Base-by-base conservation (phyloP, 2,888 invertebrate species). In the Nomada lathburiana region DNA sequence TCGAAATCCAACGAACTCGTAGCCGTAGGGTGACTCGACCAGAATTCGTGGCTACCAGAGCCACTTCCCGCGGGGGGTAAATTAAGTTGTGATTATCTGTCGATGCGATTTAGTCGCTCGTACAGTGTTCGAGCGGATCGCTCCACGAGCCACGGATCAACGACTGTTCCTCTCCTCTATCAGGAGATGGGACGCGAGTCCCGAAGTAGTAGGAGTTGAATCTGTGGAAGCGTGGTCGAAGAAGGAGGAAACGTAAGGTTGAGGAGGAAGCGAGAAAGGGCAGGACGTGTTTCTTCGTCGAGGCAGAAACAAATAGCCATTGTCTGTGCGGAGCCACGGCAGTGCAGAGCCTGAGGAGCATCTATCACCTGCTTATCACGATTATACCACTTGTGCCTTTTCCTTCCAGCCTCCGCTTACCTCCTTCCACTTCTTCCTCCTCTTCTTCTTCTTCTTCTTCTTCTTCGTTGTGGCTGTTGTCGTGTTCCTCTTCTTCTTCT, bases 291-390 rank as follows among this genome's bases (percentile, higher is more conserved):
- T 85, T 87, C 84, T 84, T 86, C 81, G 88, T 78, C 84, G 88
- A 91, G 92, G 91, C 89, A 91, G 93, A 93, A 94, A 94, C 93
- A 93, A 93, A 94, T 93, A 93, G 93, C 93, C 92, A 93, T 93
- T 93, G 93, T 93, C 92, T 91, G 92, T 86, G 86, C 88, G 85
- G 86, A 86, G 91, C 85, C 87, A 90, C 90, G 90, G 91, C 92
- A 89, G 90, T 91, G 91, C 91, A 86, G 90, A 89, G 91, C 91
- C 92, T 89, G 89, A 92, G 92, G 90, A 90, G 92, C 93, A 94
- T 94, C 93, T 93, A 93, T 94, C 93, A 94, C 93, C 92, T 93
- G 93, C 93, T 94, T 94, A 94, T 94, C 94, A 93, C 91, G 94
- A 94, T 94, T 93, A 93, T 94, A 93, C 93, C 92, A 92, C 93